Base-by-base conservation (phyloP, 2,113 vertebrate species). In the Prochilodus magdalenae region DNA sequence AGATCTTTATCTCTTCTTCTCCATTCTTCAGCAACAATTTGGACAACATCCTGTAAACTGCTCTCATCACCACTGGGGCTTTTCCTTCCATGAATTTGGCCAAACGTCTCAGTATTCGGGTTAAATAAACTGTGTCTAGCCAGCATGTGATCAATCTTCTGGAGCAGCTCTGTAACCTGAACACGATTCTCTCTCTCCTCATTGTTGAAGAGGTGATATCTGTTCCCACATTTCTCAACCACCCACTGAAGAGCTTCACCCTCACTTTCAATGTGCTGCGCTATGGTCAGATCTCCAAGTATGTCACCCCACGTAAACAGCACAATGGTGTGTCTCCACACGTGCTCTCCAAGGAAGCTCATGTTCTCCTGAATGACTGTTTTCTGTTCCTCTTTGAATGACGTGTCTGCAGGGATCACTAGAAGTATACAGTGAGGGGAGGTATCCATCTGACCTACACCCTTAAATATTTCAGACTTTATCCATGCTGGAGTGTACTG, bases 201-300 rank as follows among this genome's bases (percentile, higher is more conserved):
- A 18, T 40, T 72, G n/a, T 72, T 53, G 30, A 79, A 36, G 51
- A 59, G 51, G 16, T 70, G 51, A 57, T 79, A 70, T 33, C 77
- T 69, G 77, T 72, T 71, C 14, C 20, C 30, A 59, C 77, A 80
- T 44, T 49, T 77, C 24, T 77, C 75, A 5, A 77, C 24, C n/a
- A 77, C 26, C 57, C 8, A 0, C 76, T 1, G 40, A 82, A 82
- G 22, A 75, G 71, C 26, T 14, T 77, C 16, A 12, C 84, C 82
- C 47, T 84, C n/a, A n/a, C 76, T 78, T 27, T 83, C 60, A 65
- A 85, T 83, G 75, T 86, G 62, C 12, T 87, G 65, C 80, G 87
- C 83, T 13, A 87, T 55, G 8, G 83, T 77, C 1, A 36, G 18
- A n/a, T 67, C 5, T 7, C 75, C 75, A 36, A 83, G 11, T n/a